Base-by-base conservation (phyloP, 1,140 invertebrate genomes). In the Microplitis demolitor region DNA sequence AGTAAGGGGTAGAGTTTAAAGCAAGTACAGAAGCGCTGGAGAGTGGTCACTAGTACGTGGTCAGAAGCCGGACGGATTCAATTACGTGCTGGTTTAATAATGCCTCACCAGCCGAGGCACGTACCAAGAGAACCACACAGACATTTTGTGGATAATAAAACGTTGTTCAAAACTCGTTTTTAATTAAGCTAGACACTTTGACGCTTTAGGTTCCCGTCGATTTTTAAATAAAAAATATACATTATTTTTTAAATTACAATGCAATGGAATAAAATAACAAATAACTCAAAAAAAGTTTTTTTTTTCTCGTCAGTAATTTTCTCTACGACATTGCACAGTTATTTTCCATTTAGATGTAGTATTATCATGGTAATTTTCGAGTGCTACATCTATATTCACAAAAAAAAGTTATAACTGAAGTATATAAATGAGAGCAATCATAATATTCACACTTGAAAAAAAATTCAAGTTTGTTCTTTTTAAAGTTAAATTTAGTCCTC, bases 11-110 rank as follows among this genome's bases (percentile, higher is more conserved):
- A 16, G n/a, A 16, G 53, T 54, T 54, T n/a, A 16, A 54, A 54
- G n/a, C 53, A 54, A 54, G 53, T 16, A n/a, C 13, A 68, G 51
- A 63, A 69, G 60, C 56, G 53, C 54, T 35, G 9, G n/a, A 35
- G 68, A 74, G 64, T 63, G 39, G 16, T 54, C 62, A 39, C 9
- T 56, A 56, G 71, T 78, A 77, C 78, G 78, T 79, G 78, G 76
- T 76, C 78, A 74, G 79, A 80, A 79, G 75, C 75, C 72, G 73
- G 76, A 78, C 78, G 77, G 76, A 81, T 81, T 82, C 80, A 78
- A 82, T 81, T 82, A 82, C 78, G 66, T 72, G 37, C 61, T 71
- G 73, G 77, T 78, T 82, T 81, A 81, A 81, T 81, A 80, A 82
- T 82, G 76, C 75, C 74, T 64, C 75, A 56, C 56, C 51, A 76